These are phyloP conservation scores for Planococcus citri DNA, from an alignment of 1,140 invertebrate species.

Conservation along the genomic window DNA sequence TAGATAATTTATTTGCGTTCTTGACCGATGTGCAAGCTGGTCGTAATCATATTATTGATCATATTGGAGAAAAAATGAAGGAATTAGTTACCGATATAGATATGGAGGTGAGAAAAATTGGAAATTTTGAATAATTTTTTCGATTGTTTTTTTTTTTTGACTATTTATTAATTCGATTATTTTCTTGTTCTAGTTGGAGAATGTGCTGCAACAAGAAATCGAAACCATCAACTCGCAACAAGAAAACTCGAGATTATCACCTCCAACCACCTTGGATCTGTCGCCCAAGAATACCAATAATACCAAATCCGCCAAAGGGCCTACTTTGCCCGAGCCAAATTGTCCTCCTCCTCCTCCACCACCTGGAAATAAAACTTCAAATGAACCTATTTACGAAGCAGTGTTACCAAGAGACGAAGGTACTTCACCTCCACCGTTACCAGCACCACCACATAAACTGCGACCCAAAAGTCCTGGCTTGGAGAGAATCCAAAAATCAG, in stretches of 20 bases:
- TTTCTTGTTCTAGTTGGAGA: constrained; percentile 36
- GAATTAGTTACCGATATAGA: constrained; percentile 66
- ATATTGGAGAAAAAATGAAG: constrained; percentile 73
- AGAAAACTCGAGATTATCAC: constrained; percentile 11
- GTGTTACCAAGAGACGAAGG: constrained; percentile 54
- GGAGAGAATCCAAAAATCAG: constrained; percentile 24
- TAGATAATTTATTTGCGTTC: constrained; percentile 89
- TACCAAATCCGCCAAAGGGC: constrained; percentile 24
- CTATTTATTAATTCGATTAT: no score
- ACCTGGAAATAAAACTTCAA: constrained; percentile 33
- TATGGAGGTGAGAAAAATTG: constrained; percentile 39
- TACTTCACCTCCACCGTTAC: constrained; percentile 37
- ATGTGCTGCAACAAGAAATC: constrained; percentile 45
- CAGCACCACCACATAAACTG: constrained; percentile 35
- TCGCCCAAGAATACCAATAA: constrained; percentile 15
- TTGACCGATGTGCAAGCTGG: constrained; percentile 62
- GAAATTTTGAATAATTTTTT: background rate
- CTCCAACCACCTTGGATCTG: constrained; percentile 27
- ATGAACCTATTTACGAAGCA: constrained; percentile 73
- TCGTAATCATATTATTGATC: constrained; percentile 58
- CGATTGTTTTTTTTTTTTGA: no score
- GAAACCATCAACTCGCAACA: constrained; percentile 28
- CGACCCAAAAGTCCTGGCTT: constrained; percentile 32
- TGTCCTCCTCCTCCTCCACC: constrained; percentile 48
- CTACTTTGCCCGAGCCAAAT: constrained; percentile 57